Conservation (phyloP, 2,888 invertebrate species). For the Amblyjoppa fuscipennis region DNA sequence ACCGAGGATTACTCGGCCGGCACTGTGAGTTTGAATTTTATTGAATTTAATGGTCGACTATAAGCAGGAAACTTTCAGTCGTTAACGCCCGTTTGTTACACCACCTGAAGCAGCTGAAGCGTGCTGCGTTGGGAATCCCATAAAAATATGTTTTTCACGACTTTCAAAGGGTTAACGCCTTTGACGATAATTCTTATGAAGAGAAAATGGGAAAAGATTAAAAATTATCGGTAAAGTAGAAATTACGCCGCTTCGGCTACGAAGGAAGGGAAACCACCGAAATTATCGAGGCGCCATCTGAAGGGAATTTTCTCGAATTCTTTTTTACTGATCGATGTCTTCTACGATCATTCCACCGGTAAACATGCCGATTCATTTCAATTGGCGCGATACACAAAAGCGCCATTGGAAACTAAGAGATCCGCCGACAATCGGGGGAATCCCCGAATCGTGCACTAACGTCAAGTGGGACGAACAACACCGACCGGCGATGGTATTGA, state of each 20-base stretch:
- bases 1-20: neutral
- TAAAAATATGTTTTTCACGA: neutral
- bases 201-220: neutral
- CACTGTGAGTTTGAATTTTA: constrained; percentile 1
- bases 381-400: neutral
- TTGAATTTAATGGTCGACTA: neutral
- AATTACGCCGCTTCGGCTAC: neutral
- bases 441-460: neutral
- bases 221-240: neutral
- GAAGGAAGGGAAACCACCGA: neutral
- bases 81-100: neutral
- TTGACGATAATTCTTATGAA: neutral
- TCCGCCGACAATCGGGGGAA: neutral
- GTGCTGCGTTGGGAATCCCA: neutral
- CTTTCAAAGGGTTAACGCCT: neutral
- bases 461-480: neutral
- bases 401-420: neutral
- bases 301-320: too few relatives aligned
- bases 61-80: neutral
- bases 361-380: neutral
- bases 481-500: constrained; percentile 5
- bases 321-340: too few relatives aligned
- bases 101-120: neutral
- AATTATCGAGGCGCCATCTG: neutral
- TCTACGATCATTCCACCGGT: neutral